These are phyloP conservation scores for Formica selysi DNA, from an alignment of 1,140 invertebrate genomes.

Conservation along the genomic window DNA sequence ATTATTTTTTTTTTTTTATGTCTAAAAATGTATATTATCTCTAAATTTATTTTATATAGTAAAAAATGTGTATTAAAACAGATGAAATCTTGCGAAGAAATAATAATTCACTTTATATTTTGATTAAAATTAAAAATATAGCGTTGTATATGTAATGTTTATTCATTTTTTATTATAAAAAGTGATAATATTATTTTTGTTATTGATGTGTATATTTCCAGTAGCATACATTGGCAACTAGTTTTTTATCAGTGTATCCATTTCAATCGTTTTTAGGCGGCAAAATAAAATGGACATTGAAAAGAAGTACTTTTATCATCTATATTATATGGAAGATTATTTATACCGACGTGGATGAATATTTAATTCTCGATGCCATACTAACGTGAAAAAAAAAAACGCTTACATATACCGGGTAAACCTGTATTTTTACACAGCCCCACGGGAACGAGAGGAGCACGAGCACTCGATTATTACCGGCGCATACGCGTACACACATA, in stretches of 20 bases:
- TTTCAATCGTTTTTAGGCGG: background rate
- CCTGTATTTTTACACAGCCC: slow-evolving; percentile 42
- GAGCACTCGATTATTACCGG: slow-evolving; percentile 48
- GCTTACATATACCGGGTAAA: slow-evolving; percentile 31
- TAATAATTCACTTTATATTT: background rate
- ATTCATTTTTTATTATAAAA: background rate
- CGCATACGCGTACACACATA: background rate
- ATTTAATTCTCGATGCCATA: slow-evolving; percentile 37
- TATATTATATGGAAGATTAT: background rate
- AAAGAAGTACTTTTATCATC: slow-evolving; percentile 3
- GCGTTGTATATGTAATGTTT: background rate
- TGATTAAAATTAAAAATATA: background rate
- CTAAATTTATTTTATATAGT: no score
- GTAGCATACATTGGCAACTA: background rate
- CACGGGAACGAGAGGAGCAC: slow-evolving; percentile 41
- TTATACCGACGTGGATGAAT: slow-evolving; percentile 11
- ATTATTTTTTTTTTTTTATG: background rate
- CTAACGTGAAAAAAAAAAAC: background rate
- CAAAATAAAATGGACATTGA: background rate
- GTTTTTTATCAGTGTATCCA: background rate
- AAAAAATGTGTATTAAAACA: background rate
- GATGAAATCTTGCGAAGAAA: background rate
- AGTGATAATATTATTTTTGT: background rate
- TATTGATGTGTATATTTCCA: background rate
- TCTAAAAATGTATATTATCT: no score